These are phyloP conservation scores for Sigmodon hispidus DNA, from an alignment of 2,113 vertebrate genomes.

Conservation along the genomic window DNA sequence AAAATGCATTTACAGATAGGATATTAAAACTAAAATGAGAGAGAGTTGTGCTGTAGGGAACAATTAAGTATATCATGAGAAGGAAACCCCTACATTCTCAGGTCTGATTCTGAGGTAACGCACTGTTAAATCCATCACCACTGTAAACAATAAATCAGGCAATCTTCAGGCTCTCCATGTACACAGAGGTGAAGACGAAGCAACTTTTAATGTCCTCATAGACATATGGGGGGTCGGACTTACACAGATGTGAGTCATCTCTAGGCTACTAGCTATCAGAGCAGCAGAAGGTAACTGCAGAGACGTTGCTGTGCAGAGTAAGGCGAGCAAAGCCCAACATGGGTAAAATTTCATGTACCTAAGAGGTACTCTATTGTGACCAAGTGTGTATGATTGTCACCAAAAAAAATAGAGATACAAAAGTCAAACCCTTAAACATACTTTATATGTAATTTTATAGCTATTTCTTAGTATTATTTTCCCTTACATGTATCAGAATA, in stretches of 20 bases:
- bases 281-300: not conserved
- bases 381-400: not conserved
- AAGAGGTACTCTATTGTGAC: not conserved
- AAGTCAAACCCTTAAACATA: slow-evolving; percentile 16
- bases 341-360: not conserved
- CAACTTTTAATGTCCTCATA: not conserved
- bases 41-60: not conserved
- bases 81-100: not conserved
- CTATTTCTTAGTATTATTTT: not conserved
- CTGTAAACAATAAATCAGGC: not conserved
- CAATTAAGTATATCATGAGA: not conserved
- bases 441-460: not conserved
- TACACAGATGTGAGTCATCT: not conserved
- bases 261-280: slow-evolving; percentile 5
- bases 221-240: not conserved
- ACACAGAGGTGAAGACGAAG: slow-evolving; percentile 30
- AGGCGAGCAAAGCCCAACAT: not conserved
- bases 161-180: not conserved
- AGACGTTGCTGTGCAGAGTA: not conserved
- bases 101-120: not conserved
- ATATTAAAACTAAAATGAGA: not conserved
- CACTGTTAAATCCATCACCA: not conserved
- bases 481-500: slow-evolving; percentile 17
- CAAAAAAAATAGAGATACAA: slow-evolving; percentile 47
- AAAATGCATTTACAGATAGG: not conserved